Conservation (phyloP, 2,888 invertebrate genomes). For the Stratiomys singularior region DNA sequence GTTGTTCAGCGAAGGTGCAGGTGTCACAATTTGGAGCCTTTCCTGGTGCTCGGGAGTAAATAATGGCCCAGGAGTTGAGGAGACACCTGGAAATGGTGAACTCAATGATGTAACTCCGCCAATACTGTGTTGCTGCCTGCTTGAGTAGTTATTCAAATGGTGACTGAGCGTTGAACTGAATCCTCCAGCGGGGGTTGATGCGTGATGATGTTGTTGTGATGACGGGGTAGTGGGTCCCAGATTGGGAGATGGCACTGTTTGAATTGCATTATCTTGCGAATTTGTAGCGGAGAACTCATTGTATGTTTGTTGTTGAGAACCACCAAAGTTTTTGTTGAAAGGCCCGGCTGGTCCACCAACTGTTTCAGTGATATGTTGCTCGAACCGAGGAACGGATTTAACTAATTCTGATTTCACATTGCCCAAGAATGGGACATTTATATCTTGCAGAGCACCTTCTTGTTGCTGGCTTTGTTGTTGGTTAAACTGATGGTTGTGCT, state of each 20-base stretch:
- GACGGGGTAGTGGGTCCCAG: conserved; percentile 56
- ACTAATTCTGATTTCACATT: conserved; percentile 73
- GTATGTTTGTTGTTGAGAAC: background rate
- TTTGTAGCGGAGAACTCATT: conserved; percentile 53
- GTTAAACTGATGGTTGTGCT: background rate
- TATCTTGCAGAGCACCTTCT: conserved; percentile 59
- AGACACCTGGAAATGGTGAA: conserved; percentile 53
- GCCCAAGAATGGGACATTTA: conserved; percentile 33
- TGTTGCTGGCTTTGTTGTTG: conserved; percentile 55
- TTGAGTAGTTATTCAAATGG: conserved; percentile 58
- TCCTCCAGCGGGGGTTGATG: conserved; percentile 38
- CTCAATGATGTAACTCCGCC: conserved; percentile 54
- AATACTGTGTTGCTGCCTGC: conserved; percentile 53
- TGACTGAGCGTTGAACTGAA: conserved; percentile 48
- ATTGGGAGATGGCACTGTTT: conserved; percentile 64
- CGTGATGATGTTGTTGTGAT: conserved; percentile 46
- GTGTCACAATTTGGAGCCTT: conserved; percentile 64
- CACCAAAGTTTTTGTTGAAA: conserved; percentile 27
- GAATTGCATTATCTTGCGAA: conserved; percentile 59
- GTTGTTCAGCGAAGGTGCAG: conserved; percentile 57
- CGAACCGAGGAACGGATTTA: conserved; percentile 80
- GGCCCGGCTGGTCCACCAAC: conserved; percentile 60
- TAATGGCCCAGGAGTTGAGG: conserved; percentile 57
- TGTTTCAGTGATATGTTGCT: conserved; percentile 78
- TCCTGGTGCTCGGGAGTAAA: conserved; percentile 62